Evolutionary conservation across 2,113 vertebrate genomes (phyloP).

Genomic region (Riparia riparia): DNA sequence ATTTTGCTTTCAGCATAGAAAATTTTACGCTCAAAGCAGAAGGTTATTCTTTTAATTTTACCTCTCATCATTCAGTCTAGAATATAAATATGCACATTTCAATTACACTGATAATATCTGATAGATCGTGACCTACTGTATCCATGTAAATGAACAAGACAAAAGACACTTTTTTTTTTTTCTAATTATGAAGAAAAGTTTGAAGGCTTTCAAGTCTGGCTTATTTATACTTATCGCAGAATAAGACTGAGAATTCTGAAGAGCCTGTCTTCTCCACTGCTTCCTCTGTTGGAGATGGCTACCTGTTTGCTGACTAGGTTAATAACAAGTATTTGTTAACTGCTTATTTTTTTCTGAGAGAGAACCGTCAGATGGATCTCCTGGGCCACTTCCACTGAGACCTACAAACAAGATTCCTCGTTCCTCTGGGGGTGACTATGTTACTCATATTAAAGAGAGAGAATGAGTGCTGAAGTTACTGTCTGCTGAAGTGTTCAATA

Average conservation of each 20-base stretch:
- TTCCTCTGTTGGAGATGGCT: neutral
- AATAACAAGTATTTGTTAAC: neutral
- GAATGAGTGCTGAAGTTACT: neutral
- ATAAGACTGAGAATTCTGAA: neutral
- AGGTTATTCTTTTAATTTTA: neutral
- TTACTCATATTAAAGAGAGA: neutral
- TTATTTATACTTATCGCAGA: neutral
- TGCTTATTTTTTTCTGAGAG: neutral
- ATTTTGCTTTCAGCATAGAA: neutral
- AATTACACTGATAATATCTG: neutral
- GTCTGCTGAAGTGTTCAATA: neutral
- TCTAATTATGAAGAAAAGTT: neutral
- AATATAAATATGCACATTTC: neutral
- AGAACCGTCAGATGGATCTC: neutral
- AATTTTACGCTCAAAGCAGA: neutral
- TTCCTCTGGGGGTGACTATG: neutral
- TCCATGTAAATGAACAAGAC: neutral
- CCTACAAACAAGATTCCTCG: neutral
- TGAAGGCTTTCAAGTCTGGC: neutral
- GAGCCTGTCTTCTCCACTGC: neutral
- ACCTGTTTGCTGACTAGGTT: neutral
- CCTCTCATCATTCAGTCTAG: neutral
- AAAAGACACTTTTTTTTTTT: neutral
- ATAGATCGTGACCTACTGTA: neutral
- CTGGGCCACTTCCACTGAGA: neutral